Base-by-base conservation (phyloP, 2,797 vertebrate species). In the Sebastes paucispinis region DNA sequence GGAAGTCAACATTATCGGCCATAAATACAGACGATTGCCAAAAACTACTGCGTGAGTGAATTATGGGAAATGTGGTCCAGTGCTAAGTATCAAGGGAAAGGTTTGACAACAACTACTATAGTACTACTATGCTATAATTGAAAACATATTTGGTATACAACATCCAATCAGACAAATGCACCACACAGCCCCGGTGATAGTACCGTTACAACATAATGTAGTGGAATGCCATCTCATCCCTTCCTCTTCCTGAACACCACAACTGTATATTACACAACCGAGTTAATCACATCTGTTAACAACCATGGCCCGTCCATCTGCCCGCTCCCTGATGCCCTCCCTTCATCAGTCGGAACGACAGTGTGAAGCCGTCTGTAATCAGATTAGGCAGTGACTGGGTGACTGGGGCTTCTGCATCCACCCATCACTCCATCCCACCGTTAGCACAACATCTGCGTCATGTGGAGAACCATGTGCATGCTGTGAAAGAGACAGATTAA, bases 351-450 rank as follows among this genome's bases (percentile, higher is more conserved):
- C 69, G 25, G 79, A 73, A 69, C 25, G 63, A 81, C 83, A 78
- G 89, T 87, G 87, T 81, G 86, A 90, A 88, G 83, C 89, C 11
- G 65, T 63, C 84, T 90, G 89, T 92, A 93, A 94, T 94, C 91
- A 91, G 91, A 94, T 94, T 93, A 93, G 75, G 79, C 88, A 89
- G 82, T 12, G 85, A 88, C 89, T 79, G 91, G 90, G 85, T 90
- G 86, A 90, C 88, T 82, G 84, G 77, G 87, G 86, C 75, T 57
- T 75, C 82, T 79, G 73, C 90, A 86, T 82, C 87, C 83, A 85
- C 69, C 82, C 86, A 85, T 87, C 83, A 57, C 32, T 79, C 85
- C 89, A 78, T 79, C 89, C 87, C 77, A 86, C 91, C 87, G 90
- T 89, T 84, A 75, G 80, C 64, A 54, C 8, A 85, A 86, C 91